phyloP scores from a whole-genome alignment of 2,888 invertebrate species.

The Bombyx huttoni region DNA sequence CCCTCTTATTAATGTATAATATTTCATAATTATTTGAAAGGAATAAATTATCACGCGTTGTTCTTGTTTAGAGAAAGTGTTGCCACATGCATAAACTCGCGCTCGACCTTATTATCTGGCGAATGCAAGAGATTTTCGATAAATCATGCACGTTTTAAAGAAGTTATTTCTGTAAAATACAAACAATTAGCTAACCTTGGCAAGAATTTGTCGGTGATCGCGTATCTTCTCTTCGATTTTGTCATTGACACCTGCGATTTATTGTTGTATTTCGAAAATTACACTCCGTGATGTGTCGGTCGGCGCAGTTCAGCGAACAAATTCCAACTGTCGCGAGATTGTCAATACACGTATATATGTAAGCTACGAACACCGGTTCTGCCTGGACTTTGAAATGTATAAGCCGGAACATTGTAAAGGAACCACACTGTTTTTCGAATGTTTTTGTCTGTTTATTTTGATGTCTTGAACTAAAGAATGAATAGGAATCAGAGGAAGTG shows the following conservation, averaged over 20 bases:
- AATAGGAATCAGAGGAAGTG: too few species aligned
- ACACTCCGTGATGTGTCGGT: slow-evolving; percentile 35
- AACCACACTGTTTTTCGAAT: too few species aligned
- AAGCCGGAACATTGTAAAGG: background rate
- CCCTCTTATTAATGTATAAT: too few species aligned
- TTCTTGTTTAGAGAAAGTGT: too few species aligned
- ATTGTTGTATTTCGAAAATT: slow-evolving; percentile 35
- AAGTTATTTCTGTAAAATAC: background rate
- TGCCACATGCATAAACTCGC: too few species aligned
- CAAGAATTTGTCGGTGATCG: slow-evolving; percentile 68
- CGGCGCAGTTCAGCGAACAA: slow-evolving; percentile 30
- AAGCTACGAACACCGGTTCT: slow-evolving; percentile 24
- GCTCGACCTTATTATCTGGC: too few species aligned
- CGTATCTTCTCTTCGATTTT: slow-evolving; percentile 67
- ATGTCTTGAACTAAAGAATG: too few species aligned
- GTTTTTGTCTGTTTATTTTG: too few species aligned
- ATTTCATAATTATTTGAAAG: too few species aligned
- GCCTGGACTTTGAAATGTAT: background rate
- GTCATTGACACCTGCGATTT: slow-evolving; percentile 70
- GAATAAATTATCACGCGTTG: too few species aligned
- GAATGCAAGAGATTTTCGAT: too few species aligned
- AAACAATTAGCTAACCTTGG: slow-evolving; percentile 46
- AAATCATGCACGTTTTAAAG: background rate
- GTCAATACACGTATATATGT: slow-evolving; percentile 32
- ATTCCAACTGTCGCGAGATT: slow-evolving; percentile 29